Conservation (phyloP, 2,113 vertebrate genomes). For the Semnornis frantzii region DNA sequence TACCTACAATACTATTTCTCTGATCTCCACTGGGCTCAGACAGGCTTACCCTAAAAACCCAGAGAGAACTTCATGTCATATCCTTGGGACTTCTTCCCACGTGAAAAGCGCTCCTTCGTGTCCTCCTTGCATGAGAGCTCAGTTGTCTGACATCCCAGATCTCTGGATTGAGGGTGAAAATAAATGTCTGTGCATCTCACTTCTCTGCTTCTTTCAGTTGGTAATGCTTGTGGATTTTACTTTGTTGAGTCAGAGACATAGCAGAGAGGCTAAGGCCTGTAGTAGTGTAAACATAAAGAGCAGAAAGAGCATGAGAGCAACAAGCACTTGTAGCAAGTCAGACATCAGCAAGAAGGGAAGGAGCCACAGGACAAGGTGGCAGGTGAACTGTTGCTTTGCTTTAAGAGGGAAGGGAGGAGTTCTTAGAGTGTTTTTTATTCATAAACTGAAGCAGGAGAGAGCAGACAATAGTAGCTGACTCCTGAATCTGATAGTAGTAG, state of each 20-base stretch:
- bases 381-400: neutral
- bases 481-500: neutral
- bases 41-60: neutral
- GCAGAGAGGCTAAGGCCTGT: neutral
- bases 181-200: neutral
- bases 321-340: neutral
- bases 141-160: neutral
- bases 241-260: fast-evolving
- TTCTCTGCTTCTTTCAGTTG: neutral
- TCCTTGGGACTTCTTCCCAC: neutral
- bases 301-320: neutral
- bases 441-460: neutral
- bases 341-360: neutral
- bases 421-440: neutral
- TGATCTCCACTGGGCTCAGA: neutral
- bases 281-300: neutral
- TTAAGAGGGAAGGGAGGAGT: neutral
- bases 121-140: neutral
- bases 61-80: neutral
- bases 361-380: neutral
- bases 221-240: neutral
- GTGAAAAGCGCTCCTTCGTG: neutral
- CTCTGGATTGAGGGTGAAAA: neutral
- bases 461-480: neutral
- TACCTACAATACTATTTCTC: neutral